Percentiles rank a stretch among this genome's conserved stretches.
Conservation (phyloP, 1,140 invertebrate species). For the Yoshiicerus persimilis region DNA sequence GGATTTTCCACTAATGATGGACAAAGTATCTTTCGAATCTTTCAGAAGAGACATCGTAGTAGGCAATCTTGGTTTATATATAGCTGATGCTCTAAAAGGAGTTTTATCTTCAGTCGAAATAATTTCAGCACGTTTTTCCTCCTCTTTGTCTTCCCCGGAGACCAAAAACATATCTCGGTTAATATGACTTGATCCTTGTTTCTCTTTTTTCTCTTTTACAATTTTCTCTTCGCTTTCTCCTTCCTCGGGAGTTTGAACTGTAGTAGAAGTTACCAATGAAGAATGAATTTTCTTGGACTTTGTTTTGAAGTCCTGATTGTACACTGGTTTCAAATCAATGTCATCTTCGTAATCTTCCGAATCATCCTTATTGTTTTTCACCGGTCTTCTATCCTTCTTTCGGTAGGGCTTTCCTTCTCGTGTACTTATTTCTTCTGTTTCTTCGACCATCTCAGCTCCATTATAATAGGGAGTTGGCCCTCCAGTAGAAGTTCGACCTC, state of each 20-base stretch:
- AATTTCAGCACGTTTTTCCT: conserved; percentile 1
- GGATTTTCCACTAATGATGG: conserved; percentile 31
- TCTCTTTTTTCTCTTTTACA: not conserved
- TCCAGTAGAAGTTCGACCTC: not conserved
- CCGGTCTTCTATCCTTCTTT: not conserved
- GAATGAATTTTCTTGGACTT: not conserved
- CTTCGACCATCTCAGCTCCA: not conserved
- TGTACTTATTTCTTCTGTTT: not conserved
- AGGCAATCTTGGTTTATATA: not conserved
- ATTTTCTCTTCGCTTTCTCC: not conserved
- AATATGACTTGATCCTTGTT: conserved; percentile 25
- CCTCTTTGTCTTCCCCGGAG: conserved; percentile 33
- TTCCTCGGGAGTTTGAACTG: not conserved
- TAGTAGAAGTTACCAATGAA: not conserved
- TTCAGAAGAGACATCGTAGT: not conserved
- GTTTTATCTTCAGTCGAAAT: conserved; percentile 32
- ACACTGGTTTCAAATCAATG: conserved; percentile 16
- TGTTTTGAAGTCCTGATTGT: not conserved
- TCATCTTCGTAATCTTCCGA: conserved; percentile 7
- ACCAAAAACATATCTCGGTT: conserved; percentile 40
- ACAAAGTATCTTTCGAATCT: not conserved
- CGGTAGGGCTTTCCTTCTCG: not conserved
- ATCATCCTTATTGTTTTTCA: not conserved
- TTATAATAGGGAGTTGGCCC: not conserved
- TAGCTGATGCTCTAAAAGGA: conserved; percentile 24